Evolutionary conservation across 92 coral and sea anemone genomes (phyloP).

Genomic region (Nematostella vectensis): DNA sequence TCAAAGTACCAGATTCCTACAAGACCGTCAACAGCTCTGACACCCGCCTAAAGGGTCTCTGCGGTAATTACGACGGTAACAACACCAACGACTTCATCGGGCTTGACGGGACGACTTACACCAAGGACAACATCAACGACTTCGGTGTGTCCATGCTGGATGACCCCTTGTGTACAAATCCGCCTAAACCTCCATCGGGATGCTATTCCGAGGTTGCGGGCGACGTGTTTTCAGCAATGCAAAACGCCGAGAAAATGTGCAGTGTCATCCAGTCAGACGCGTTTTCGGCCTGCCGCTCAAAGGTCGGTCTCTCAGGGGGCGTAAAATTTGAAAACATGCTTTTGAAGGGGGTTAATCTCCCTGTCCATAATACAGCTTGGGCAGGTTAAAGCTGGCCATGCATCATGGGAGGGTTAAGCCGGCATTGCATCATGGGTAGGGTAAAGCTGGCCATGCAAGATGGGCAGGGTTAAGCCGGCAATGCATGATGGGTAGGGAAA

Average conservation of each 20-base stretch:
- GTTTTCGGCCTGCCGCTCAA: constrained; percentile 46
- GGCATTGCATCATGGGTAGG: no score
- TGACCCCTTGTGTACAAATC: constrained; percentile 32
- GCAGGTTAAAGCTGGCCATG: no score
- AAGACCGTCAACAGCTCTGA: constrained; percentile 19
- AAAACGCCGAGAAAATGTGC: constrained; percentile 41
- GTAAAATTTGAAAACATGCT: no score
- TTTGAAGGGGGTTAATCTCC: no score
- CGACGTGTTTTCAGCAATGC: constrained; percentile 7
- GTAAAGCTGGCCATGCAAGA: no score
- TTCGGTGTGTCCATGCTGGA: constrained; percentile 54
- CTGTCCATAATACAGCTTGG: no score
- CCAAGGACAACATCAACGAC: constrained; percentile 11
- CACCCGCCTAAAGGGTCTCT: constrained; percentile 54
- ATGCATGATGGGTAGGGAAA: no score
- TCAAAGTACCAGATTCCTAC: constrained; percentile 60
- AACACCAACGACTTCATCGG: constrained; percentile 57
- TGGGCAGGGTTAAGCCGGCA: no score
- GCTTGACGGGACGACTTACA: constrained; percentile 13
- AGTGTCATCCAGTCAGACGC: constrained; percentile 20
- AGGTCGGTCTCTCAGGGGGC: no score
- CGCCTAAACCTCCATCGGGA: constrained; percentile 13
- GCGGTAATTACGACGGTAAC: constrained; percentile 84
- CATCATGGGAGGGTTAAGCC: no score
- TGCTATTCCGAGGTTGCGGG: constrained; percentile 37